These are phyloP conservation scores for Drosophila infuscata DNA, from an alignment of 2,888 invertebrate species.

Conservation along the genomic window DNA sequence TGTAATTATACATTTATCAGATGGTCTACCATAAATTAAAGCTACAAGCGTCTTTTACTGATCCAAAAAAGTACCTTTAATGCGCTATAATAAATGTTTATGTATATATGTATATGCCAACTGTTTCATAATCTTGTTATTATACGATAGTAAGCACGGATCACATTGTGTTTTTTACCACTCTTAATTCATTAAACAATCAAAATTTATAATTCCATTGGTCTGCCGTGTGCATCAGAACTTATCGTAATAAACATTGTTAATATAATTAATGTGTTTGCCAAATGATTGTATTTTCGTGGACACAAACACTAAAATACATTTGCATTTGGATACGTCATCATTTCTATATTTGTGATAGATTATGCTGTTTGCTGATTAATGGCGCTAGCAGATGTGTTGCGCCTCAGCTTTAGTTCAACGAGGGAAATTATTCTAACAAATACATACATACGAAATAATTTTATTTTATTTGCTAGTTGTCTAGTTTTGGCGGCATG, in stretches of 20 bases:
- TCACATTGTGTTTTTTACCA: not conserved
- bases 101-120: not conserved
- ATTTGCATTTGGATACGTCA: conserved; percentile 41
- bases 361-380: conserved; percentile 62
- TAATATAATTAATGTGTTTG: conserved; percentile 30
- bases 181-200: conserved; percentile 4
- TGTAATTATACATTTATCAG: not conserved
- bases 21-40: not conserved
- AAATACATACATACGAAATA: conserved; percentile 31
- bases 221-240: not conserved
- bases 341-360: conserved; percentile 33
- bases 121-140: not conserved
- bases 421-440: conserved; percentile 33
- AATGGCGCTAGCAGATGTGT: conserved; percentile 65
- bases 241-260: not conserved
- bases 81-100: not conserved
- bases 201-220: conserved; percentile 1
- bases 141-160: not conserved
- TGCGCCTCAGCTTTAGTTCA: conserved; percentile 39
- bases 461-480: conserved; percentile 55
- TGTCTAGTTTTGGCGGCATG: conserved; percentile 28
- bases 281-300: conserved; percentile 47
- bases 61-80: not conserved
- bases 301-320: conserved; percentile 35
- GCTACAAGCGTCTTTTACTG: not conserved